Percentiles rank a stretch among this genome's conserved stretches.
These are phyloP conservation scores for Frankliniella fusca DNA, from an alignment of 2,888 invertebrate species.

Conservation along the genomic window DNA sequence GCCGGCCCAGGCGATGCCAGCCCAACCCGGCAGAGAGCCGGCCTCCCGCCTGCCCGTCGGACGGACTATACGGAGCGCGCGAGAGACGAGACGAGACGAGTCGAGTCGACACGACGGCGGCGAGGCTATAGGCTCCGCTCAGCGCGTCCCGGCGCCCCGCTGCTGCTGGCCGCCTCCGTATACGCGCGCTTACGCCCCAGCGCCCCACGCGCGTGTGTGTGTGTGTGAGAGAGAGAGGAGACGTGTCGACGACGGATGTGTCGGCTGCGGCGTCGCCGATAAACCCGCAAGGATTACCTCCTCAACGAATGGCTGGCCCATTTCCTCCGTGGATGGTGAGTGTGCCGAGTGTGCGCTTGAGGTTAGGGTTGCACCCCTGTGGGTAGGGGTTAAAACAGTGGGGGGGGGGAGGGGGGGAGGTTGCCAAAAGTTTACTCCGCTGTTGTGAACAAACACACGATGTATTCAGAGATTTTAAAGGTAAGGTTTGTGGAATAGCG, in stretches of 20 bases:
- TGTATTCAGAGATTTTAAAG: no score
- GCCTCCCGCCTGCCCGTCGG: neutral
- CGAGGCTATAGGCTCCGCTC: neutral
- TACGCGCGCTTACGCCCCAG: neutral
- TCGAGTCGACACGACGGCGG: neutral
- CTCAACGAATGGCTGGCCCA: neutral
- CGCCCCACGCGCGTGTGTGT: neutral
- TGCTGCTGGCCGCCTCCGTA: neutral
- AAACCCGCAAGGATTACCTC: slow-evolving; percentile 23
- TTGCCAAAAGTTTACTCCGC: no score
- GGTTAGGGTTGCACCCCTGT: no score
- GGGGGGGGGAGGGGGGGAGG: neutral
- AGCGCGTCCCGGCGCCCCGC: slow-evolving; percentile 16
- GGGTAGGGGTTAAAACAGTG: neutral
- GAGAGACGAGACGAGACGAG: neutral
- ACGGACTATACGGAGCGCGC: no score
- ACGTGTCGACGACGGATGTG: neutral
- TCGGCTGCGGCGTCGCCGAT: neutral
- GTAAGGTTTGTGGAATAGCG: no score
- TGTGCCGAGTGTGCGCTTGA: neutral
- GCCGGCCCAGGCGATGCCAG: no score
- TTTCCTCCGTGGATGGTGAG: slow-evolving; percentile 25
- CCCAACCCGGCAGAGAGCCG: neutral
- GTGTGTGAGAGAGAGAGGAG: no score
- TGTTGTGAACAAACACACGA: no score